Evolutionary conservation across 2,797 vertebrate genomes (phyloP), one percentile per base, ranked within the genome.

Genomic region (Microctenopoma stevenorrisi): DNA sequence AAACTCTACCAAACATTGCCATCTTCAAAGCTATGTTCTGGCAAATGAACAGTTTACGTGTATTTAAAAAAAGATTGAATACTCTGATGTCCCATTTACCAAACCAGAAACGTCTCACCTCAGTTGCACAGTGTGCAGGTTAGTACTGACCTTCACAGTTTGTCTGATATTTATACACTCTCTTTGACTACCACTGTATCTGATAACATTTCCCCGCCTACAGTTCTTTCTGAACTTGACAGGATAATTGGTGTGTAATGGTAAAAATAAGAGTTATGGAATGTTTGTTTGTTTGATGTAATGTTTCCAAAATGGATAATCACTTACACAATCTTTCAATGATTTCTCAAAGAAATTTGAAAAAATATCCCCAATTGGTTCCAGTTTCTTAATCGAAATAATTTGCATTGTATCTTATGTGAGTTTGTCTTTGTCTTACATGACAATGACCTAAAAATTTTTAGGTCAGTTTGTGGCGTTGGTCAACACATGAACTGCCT

Each of bases 1-100:
- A 81, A 38, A 91, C 86, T 81, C 92, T 94, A 18, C 90, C 91
- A 69, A 94, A 94, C 65, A 93, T 87, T 1, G 93, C 87, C 93
- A 94, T 94, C 55, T 64, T 33, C 30, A 14, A 33, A 61, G 22
- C 66, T 61, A 28, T 10, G 1, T 43, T 18, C 25, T 37, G 33
- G 35, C 3, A 2, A 61, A 53, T 14, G 6, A 69, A 58, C 35
- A 33, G 4, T 38, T 30, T 22, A 22, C 22, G 22, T 22, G 22
- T 22, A 22, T 22, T 22, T 22, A 22, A 22, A 22, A 22, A 22
- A 22, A 22, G 22, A 22, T 22, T 22, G 22, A 22, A 1, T 22
- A 11, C 1, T 47, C 40, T 65, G 22, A 38, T 33, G 18, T 59
- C 59, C 18, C 15, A 38, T 55, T 58, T 28, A 42, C 35, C 33